Evolutionary conservation across 1,140 invertebrate species (phyloP).

Genomic region (Drosophila mayri): DNA sequence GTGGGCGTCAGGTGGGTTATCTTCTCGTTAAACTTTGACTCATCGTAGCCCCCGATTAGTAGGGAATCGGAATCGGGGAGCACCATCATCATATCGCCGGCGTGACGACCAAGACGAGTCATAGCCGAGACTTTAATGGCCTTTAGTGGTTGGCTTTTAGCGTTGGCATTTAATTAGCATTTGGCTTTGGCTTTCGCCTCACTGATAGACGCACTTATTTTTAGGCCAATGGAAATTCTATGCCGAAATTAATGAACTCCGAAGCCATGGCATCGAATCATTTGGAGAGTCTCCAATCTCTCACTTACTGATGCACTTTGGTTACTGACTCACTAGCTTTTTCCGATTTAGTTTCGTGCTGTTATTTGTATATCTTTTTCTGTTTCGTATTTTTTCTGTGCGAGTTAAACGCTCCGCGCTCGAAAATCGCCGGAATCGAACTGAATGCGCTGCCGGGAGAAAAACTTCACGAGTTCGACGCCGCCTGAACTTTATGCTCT

Average conservation of each 20-base stretch:
- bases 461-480: slow-evolving; percentile 74
- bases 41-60: slow-evolving; percentile 62
- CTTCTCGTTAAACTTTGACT: slow-evolving; percentile 78
- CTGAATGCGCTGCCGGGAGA: slow-evolving; percentile 62
- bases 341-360: slow-evolving; percentile 40
- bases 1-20: slow-evolving; percentile 77
- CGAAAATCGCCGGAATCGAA: slow-evolving; percentile 82
- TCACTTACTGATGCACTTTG: slow-evolving; percentile 27
- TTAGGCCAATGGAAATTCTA: slow-evolving; percentile 57
- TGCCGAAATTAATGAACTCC: slow-evolving; percentile 66
- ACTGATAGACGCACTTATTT: slow-evolving; percentile 27
- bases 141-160: slow-evolving; percentile 37
- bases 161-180: slow-evolving; percentile 67
- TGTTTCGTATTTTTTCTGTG: slow-evolving; percentile 24
- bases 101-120: slow-evolving; percentile 23
- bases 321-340: slow-evolving; percentile 55
- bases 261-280: slow-evolving; percentile 37
- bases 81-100: slow-evolving; percentile 47
- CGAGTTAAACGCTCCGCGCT: slow-evolving; percentile 68
- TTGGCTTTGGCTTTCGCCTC: slow-evolving; percentile 11
- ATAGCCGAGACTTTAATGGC: slow-evolving; percentile 37
- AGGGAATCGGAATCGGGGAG: slow-evolving; percentile 17
- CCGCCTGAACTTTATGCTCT: slow-evolving; percentile 74
- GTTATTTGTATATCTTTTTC: not conserved
- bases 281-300: not conserved